Evolutionary conservation across 2,113 vertebrate species (phyloP), one percentile per base, ranked within the genome.

Genomic region (Nycticryphes semicollaris): DNA sequence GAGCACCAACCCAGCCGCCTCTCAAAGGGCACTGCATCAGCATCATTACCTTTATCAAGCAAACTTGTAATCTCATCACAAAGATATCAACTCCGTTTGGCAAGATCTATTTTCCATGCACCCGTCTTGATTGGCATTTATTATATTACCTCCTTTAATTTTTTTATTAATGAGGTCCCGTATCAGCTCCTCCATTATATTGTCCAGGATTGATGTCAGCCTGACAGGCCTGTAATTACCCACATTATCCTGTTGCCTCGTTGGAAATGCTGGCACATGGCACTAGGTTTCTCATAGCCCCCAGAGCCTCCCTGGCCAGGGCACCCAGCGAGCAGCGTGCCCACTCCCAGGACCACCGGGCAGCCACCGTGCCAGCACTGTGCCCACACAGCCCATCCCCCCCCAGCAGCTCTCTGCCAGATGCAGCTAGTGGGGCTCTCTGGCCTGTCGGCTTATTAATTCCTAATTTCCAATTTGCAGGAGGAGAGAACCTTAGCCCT

Each of bases 391-490:
- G 37, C 50, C 62, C 48, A 14, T 31, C 86, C 87, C 51, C 51
- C 57, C 31, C 10, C 67, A 0, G 21, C 90, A 28, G 81, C 93
- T 75, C 89, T 66, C 85, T 31, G 30, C 66, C 78, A 59, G 77
- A 33, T 0, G 3, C 90, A 59, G 84, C 86, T n/a, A 31, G 41
- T 13, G 2, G 80, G 78, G 95, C 87, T 95, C 96, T 84, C 95
- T n/a, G 92, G 89, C 95, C 96, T 94, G 87, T 80, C 95, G 10
- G 94, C 89, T 97, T 97, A 98, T 97, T 98, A 98, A 98, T 98
- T 97, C 97, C 97, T 98, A 97, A 98, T 98, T 98, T 98, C 97
- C 97, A 97, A 97, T 98, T 97, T 98, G 95, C 97, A 84, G 96
- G 96, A 98, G 97, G 93, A 95, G 94, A 96, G 97, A 96, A 95